phyloP scores from a whole-genome alignment of 2,888 invertebrate genomes.

The Maniola hyperantus region DNA sequence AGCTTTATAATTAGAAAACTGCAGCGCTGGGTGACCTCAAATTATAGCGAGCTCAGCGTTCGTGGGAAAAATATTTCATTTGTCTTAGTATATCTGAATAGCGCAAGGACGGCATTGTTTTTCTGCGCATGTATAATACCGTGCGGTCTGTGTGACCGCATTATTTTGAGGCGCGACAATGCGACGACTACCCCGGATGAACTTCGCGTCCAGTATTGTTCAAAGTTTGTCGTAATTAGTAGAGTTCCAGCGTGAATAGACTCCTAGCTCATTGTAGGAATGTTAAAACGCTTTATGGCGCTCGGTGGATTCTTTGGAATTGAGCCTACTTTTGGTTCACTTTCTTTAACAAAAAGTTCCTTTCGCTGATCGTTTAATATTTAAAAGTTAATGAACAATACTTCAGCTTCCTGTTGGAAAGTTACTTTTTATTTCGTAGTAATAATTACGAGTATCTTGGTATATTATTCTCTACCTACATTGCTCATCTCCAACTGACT shows the following conservation, averaged over 20 bases:
- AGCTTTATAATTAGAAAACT: constrained; percentile 43
- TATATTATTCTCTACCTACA: not conserved
- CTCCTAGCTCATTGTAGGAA: constrained; percentile 72
- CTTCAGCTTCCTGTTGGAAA: not conserved
- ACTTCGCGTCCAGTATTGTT: constrained; percentile 81
- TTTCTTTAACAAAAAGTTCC: constrained; percentile 5
- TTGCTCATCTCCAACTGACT: not conserved
- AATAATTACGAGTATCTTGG: not conserved
- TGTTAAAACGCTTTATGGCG: constrained; percentile 39
- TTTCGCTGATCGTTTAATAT: not conserved
- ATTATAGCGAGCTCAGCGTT: constrained; percentile 47
- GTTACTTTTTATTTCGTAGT: not conserved
- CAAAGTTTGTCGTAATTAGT: constrained; percentile 82
- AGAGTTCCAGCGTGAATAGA: constrained; percentile 76
- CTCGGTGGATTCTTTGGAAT: constrained; percentile 25
- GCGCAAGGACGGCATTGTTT: constrained; percentile 74
- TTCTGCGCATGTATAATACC: constrained; percentile 76
- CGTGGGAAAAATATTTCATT: constrained; percentile 66
- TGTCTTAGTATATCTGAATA: constrained; percentile 73
- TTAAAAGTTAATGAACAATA: not conserved
- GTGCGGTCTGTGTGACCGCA: constrained; percentile 77
- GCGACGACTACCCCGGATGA: constrained; percentile 75
- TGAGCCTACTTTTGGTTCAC: constrained; percentile 9
- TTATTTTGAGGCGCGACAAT: constrained; percentile 71
- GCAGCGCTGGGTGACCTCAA: constrained; percentile 46